phyloP scores from a whole-genome alignment of 2,888 invertebrate genomes.

The Agrotis puta region DNA sequence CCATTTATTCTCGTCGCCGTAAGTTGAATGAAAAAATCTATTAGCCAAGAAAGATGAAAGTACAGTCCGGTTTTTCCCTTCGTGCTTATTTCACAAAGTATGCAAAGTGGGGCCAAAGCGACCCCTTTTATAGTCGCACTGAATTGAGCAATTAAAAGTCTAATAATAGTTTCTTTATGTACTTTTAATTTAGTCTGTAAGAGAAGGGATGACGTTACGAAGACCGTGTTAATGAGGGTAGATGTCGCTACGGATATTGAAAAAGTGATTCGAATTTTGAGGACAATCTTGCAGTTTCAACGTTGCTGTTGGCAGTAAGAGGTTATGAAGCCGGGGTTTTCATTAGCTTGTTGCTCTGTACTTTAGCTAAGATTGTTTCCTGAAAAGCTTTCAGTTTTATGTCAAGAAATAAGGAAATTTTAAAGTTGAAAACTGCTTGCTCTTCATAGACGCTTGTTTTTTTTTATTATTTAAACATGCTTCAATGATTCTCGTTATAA shows the following conservation, averaged over 20 bases:
- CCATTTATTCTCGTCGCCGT: conserved; percentile 72
- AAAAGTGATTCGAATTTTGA: conserved; percentile 50
- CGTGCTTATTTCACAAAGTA: conserved; percentile 67
- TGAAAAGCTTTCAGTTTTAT: conserved; percentile 31
- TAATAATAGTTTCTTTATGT: conserved; percentile 63
- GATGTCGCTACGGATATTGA: conserved; percentile 36
- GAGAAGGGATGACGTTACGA: conserved; percentile 30
- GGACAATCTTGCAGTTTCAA: conserved; percentile 11
- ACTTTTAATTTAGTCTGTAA: conserved; percentile 56
- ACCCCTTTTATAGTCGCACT: conserved; percentile 56
- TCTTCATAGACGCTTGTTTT: not conserved
- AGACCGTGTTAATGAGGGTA: conserved; percentile 39
- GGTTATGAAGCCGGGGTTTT: conserved; percentile 14
- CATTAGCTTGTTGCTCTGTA: conserved; percentile 44
- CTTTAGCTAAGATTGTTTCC: conserved; percentile 28
- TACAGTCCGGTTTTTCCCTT: conserved; percentile 63
- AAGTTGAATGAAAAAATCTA: conserved; percentile 78
- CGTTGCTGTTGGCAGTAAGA: not conserved
- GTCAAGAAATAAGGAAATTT: conserved; percentile 10
- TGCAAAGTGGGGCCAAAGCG: conserved; percentile 65
- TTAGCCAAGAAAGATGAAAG: conserved; percentile 75
- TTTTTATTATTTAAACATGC: not conserved
- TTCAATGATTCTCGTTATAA: not conserved
- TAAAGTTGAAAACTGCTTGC: conserved; percentile 14
- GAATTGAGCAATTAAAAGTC: conserved; percentile 65